Percentiles rank a stretch among this genome's conserved stretches.
Conservation (phyloP, 2,888 invertebrate genomes). For the Cantharis lateralis region DNA sequence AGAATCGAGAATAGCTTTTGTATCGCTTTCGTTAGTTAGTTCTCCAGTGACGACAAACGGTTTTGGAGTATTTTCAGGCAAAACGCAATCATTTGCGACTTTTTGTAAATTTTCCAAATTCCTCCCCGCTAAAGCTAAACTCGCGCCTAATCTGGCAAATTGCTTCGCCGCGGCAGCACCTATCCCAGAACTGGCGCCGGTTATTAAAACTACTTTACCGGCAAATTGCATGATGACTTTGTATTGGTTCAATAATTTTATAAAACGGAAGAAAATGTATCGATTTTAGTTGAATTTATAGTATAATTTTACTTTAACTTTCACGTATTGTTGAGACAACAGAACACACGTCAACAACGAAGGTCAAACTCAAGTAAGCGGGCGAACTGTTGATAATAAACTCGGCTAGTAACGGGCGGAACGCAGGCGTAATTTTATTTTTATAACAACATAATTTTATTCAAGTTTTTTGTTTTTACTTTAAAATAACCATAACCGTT, state of each 20-base stretch:
- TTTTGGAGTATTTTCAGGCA: conserved; percentile 47
- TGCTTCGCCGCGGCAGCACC: conserved; percentile 81
- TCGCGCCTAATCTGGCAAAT: conserved; percentile 76
- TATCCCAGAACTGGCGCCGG: conserved; percentile 86
- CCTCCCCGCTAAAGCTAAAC: conserved; percentile 73
- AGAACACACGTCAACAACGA: not conserved
- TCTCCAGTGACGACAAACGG: conserved; percentile 71
- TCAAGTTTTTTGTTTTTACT: not conserved
- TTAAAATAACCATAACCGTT: not conserved
- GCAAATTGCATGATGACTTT: conserved; percentile 57
- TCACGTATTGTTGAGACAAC: not conserved
- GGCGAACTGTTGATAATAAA: not conserved
- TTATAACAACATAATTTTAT: not conserved
- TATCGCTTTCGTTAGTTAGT: conserved; percentile 73
- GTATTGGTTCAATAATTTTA: not conserved
- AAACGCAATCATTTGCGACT: conserved; percentile 63
- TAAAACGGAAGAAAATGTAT: not conserved
- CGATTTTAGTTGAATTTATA: no score
- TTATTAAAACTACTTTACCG: conserved; percentile 75
- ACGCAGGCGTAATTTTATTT: not conserved
- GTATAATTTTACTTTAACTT: not conserved
- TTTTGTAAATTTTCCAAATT: conserved; percentile 70
- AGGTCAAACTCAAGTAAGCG: not conserved
- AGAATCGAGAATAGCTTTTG: conserved; percentile 70
- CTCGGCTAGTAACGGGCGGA: not conserved